A percentile compares a stretch with the other conserved stretches of the same genome.
Evolutionary conservation across 35 echinoderm and acorn worm species (phyloP).

Genomic region (Heliocidaris erythrogramma): DNA sequence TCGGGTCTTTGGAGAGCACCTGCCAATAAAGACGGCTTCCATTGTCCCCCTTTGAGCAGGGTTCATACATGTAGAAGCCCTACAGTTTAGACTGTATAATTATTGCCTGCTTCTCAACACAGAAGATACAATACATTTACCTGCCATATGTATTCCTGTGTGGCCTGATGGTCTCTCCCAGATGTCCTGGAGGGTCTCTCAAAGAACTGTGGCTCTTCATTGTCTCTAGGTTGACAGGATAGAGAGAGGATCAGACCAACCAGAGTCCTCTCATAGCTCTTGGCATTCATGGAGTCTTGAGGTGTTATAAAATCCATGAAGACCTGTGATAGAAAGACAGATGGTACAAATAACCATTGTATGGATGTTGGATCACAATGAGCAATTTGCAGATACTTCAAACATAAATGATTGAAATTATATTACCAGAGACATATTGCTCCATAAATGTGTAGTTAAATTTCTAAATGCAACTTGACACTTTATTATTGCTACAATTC

Average conservation of each 20-base stretch:
- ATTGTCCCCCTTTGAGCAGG: too few relatives aligned
- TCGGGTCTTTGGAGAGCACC: too few relatives aligned
- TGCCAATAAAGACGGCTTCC: too few relatives aligned
- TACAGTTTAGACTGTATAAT: too few relatives aligned
- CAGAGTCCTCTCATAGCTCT: conserved; percentile 74
- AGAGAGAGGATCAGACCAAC: conserved; percentile 76
- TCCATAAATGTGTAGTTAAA: too few relatives aligned
- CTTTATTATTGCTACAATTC: too few relatives aligned
- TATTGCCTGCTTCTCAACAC: too few relatives aligned
- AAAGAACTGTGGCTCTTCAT: conserved; percentile 65
- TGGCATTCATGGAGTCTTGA: conserved; percentile 53
- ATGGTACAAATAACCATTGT: neutral
- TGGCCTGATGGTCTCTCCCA: conserved; percentile 64
- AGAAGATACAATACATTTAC: conserved; percentile 36
- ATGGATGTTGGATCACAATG: too few relatives aligned
- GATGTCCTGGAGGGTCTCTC: conserved; percentile 64
- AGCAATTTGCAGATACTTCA: neutral
- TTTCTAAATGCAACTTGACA: too few relatives aligned
- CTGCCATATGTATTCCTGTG: conserved; percentile 78
- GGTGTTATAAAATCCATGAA: conserved; percentile 59
- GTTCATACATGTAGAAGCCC: too few relatives aligned
- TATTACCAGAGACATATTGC: too few relatives aligned
- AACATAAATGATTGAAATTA: neutral
- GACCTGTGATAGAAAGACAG: conserved; percentile 35
- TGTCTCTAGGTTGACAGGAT: conserved; percentile 60